Base-by-base conservation (phyloP, 2,888 invertebrate genomes). In the Hypsopygia costalis region DNA sequence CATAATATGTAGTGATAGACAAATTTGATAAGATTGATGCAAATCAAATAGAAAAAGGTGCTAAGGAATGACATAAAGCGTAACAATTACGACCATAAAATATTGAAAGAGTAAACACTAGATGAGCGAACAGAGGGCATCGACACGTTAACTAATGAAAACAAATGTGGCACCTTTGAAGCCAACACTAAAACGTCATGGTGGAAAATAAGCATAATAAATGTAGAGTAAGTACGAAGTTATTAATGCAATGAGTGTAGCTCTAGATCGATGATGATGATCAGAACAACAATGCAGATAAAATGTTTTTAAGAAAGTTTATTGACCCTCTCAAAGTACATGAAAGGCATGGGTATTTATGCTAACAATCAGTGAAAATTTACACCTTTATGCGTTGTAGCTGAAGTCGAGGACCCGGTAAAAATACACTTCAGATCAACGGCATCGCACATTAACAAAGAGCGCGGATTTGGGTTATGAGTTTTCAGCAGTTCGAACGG, bases 321-420 rank as follows among this genome's bases (percentile, higher is more conserved):
- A 69, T 67, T 62, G 78, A 81, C 72, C 81, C 71, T 52, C 54
- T 48, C 41, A 51, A 62, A 62, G 57, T 69, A 51, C 55, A 62
- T 65, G 61, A 65, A 49, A 67, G 20, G 58, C 61, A 56, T 52
- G 63, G 62, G 54, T 78, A 69, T 82, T 78, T 79, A 71, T 72
- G 69, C 62, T 62, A 47, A 63, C 67, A 78, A 82, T 80, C 71
- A 75, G 69, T 71, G 65, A 69, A 67, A 77, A 81, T 81, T 81
- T 75, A 76, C 83, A 82, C 81, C 69, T 74, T 58, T 55, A 60
- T 55, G 58, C 42, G 56, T 49, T 63, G 65, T 71, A 66, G 67
- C 58, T 52, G 57, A 62, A 55, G 65, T 58, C 60, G 63, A 68
- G 62, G 65, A 65, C 62, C 70, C 57, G 74, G 72, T 75, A 76